Evolutionary conservation across 92 coral and sea anemone genomes (phyloP), one percentile per base, ranked within the genome.

Genomic region (Parazoanthus atlanticus): DNA sequence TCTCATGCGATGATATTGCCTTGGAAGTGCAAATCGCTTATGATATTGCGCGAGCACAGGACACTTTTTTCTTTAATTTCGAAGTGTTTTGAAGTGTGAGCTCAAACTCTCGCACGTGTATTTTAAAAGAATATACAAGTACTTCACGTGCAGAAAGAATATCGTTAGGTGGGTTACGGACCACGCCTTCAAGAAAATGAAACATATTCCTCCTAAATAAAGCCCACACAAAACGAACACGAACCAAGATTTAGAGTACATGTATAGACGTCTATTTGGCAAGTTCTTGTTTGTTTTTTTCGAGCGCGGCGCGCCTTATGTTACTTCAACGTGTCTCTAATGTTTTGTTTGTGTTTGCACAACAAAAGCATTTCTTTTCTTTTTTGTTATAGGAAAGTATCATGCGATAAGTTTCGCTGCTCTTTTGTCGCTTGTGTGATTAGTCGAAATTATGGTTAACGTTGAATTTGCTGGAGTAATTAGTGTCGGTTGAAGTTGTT

Each of bases 311-410:
- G 41, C 76, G 43, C 66, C 64, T 47, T 46, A 1, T 11, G 41
- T 67, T 72, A 46, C 77, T 72, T 46, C 78, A 84, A 84, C 87
- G 87, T 84, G 77, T 67, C 52, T 83, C 46, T 75, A 75, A 75
- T 33, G 79, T 83, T 38, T 67, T 83, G 69, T 84, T 84, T 84
- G 87, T 84, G 79, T 84, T 84, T 84, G 78, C 87, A 69, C 58
- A 84, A 84, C 66, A 84, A 84, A 52, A 43, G 78, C 56, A 8
- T 69, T 84, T 84, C 64, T 29, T 40, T 69, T 43, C 7, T 46
- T 31, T 65, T 84, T 84, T 84, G 77, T 69, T 49, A 26, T 43
- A 46, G 74, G 67, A 31, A 70, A 83, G 41, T 36, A 69, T 69
- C 66, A 41, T 84, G 46, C 78, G 78, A 83, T 70, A 70, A 16